Evolutionary conservation across 2,797 vertebrate species (phyloP).

Genomic region (Hyperoplus immaculatus): DNA sequence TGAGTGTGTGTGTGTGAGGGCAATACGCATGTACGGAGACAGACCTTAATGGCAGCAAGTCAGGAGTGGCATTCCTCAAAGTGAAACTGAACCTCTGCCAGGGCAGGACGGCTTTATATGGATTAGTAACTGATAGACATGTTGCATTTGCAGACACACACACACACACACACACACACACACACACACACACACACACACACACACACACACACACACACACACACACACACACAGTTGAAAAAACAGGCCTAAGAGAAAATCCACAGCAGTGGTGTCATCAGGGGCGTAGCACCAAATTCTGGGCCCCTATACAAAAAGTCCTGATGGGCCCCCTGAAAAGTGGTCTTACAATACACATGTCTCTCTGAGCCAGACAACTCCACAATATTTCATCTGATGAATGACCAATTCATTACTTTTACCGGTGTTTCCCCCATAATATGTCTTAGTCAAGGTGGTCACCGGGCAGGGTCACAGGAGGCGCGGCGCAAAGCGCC

Average conservation of each 20-base stretch:
- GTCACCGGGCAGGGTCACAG: too few species aligned
- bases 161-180: constrained; percentile 4
- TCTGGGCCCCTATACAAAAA: too few species aligned
- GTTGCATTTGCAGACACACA: background rate
- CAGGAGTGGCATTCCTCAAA: constrained; percentile 58
- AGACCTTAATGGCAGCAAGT: constrained; percentile 33
- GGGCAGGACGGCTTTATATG: too few species aligned
- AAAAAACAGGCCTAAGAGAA: background rate
- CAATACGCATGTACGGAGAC: constrained; percentile 38
- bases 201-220: background rate
- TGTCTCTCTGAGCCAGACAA: too few species aligned
- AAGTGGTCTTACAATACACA: too few species aligned
- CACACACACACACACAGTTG: background rate
- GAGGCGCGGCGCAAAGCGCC: too few species aligned
- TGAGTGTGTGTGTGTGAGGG: constrained; percentile 79
- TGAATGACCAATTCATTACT: too few species aligned
- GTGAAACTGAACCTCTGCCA: constrained; percentile 48
- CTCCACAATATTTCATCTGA: too few species aligned
- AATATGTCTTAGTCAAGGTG: too few species aligned
- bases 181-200: background rate
- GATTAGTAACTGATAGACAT: constrained; percentile 28
- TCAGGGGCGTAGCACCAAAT: too few species aligned
- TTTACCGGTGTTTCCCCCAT: too few species aligned
- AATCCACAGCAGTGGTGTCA: constrained; percentile 11
- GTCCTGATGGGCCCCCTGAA: too few species aligned